A percentile compares a stretch with the other conserved stretches of the same genome.
These are phyloP conservation scores for Microctenopoma stevenorrisi DNA, from an alignment of 2,797 vertebrate genomes.

Conservation along the genomic window DNA sequence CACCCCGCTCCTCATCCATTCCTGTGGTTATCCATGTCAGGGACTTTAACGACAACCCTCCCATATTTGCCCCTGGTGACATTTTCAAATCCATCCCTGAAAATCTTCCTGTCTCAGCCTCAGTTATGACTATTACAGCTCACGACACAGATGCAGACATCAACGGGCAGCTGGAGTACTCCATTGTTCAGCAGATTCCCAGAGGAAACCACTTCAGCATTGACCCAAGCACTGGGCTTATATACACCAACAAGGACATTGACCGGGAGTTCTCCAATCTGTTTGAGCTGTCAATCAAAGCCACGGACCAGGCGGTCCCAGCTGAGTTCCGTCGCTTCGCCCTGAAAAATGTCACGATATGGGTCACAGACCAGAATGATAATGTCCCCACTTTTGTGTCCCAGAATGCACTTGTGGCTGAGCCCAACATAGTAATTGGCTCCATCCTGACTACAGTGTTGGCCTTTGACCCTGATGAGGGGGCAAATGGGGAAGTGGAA, in stretches of 20 bases:
- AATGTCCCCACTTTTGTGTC: slow-evolving; percentile 93
- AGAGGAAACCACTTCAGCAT: slow-evolving; percentile 93
- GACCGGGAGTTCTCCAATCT: slow-evolving; percentile 96
- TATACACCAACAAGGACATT: slow-evolving; percentile 91
- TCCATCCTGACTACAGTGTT: slow-evolving; percentile 93
- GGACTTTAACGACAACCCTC: slow-evolving; percentile 98
- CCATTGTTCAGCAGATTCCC: slow-evolving; percentile 93
- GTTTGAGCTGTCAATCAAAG: slow-evolving; percentile 95
- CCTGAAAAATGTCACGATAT: slow-evolving; percentile 95
- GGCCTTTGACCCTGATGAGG: slow-evolving; percentile 95
- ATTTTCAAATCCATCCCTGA: slow-evolving; percentile 97
- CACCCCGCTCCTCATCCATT: slow-evolving; percentile 91
- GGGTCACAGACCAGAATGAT: slow-evolving; percentile 96
- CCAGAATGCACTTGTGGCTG: slow-evolving; percentile 93
- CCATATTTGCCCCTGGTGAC: slow-evolving; percentile 92
- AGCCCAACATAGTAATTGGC: slow-evolving; percentile 91
- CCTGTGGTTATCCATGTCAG: slow-evolving; percentile 94
- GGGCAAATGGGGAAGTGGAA: slow-evolving; percentile 95
- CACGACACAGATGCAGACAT: slow-evolving; percentile 96
- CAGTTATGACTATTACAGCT: slow-evolving; percentile 91
- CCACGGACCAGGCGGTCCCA: slow-evolving; percentile 93
- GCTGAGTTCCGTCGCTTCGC: slow-evolving; percentile 91
- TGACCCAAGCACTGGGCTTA: slow-evolving; percentile 86
- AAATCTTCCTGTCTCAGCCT: slow-evolving; percentile 92
- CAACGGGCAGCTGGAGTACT: slow-evolving; percentile 92